These are phyloP conservation scores for Zaprionus africanus DNA, from an alignment of 1,140 invertebrate genomes.

Conservation along the genomic window DNA sequence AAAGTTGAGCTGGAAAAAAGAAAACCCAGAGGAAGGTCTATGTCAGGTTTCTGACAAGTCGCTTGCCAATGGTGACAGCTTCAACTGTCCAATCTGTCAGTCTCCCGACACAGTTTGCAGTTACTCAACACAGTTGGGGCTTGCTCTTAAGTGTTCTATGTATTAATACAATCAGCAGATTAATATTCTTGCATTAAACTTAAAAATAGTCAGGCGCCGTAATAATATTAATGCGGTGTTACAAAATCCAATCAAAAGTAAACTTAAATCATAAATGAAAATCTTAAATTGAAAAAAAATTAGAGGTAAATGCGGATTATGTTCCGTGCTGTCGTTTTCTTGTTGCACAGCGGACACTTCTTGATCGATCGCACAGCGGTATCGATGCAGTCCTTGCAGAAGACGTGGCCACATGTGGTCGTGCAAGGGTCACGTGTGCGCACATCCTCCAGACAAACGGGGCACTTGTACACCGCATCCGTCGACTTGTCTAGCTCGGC, in stretches of 20 bases:
- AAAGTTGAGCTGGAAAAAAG: background rate
- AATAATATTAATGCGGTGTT: background rate
- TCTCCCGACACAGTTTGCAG: background rate
- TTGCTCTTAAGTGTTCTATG: background rate
- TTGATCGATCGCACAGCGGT: constrained; percentile 27
- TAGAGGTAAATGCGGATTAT: constrained; percentile 58
- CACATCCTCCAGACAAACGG: constrained; percentile 57
- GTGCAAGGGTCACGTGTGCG: constrained; percentile 38
- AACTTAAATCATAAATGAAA: too few species aligned
- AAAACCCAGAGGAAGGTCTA: background rate
- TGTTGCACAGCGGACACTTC: constrained; percentile 68
- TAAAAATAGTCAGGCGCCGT: background rate
- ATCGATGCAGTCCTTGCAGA: constrained; percentile 55
- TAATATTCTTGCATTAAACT: background rate
- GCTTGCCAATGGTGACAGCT: background rate
- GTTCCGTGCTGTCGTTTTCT: constrained; percentile 37
- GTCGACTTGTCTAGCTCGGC: background rate
- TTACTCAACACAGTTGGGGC: background rate
- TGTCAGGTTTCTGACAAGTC: background rate
- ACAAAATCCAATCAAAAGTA: background rate
- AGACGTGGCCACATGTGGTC: constrained; percentile 66
- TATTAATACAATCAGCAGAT: background rate
- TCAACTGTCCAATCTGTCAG: background rate
- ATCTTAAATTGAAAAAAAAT: background rate
- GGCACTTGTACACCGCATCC: constrained; percentile 56